These are phyloP conservation scores for Prorops nasuta DNA, from an alignment of 1,140 invertebrate genomes.

Conservation along the genomic window DNA sequence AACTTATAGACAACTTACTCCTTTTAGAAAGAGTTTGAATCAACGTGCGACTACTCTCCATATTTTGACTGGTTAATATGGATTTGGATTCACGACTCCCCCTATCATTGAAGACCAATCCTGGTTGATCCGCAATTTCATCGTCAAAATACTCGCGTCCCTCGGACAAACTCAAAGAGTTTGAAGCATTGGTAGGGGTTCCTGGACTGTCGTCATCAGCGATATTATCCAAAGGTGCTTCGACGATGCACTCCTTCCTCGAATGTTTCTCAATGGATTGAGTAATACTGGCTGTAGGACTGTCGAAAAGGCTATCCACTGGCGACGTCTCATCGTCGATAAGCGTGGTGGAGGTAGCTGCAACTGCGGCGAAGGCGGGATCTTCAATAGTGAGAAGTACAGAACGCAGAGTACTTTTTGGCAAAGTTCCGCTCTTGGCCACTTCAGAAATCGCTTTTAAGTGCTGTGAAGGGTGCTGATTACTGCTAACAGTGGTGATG, in stretches of 20 bases:
- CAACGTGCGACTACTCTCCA: constrained; percentile 45
- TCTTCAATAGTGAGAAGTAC: constrained; percentile 67
- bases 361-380: constrained; percentile 73
- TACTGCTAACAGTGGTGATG: constrained; percentile 5
- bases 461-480: constrained; percentile 25
- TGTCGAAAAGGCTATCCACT: constrained; percentile 74
- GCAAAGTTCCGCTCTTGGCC: constrained; percentile 35
- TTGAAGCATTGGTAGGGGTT: constrained; percentile 75
- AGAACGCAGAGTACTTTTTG: constrained; percentile 42
- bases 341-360: constrained; percentile 66
- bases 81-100: constrained; percentile 44
- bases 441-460: constrained; percentile 34
- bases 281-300: constrained; percentile 61
- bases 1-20: constrained; percentile 40
- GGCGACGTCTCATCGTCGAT: constrained; percentile 78
- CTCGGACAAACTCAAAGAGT: constrained; percentile 71
- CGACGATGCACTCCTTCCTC: constrained; percentile 51
- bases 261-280: constrained; percentile 40
- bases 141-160: constrained; percentile 78
- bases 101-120: constrained; percentile 71
- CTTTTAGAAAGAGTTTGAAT: constrained; percentile 40
- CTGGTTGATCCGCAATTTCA: constrained; percentile 88
- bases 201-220: constrained; percentile 62
- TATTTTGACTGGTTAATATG: constrained; percentile 38
- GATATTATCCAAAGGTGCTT: constrained; percentile 46